phyloP scores from a whole-genome alignment of 2,888 invertebrate species.

The Marasmarcha lunaedactyla region DNA sequence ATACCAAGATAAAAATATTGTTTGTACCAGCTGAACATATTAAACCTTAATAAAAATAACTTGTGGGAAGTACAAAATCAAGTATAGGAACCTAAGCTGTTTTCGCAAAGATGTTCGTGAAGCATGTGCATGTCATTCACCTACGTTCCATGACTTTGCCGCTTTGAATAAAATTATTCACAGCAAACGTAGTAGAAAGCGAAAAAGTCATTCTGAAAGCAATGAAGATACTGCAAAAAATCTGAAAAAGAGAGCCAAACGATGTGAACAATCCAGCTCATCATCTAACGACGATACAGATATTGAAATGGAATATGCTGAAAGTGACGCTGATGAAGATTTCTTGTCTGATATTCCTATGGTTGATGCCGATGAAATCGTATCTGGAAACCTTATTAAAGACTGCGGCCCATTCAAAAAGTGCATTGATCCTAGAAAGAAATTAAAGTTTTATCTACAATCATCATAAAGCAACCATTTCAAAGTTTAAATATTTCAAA shows the following conservation, averaged over 20 bases:
- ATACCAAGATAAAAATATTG: constrained; percentile 5
- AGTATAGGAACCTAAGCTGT: no score
- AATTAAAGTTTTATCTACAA: constrained; percentile 1
- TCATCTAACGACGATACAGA: constrained; percentile 5
- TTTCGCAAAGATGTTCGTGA: no score
- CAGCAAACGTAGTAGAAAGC: constrained; percentile 3
- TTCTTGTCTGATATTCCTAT: constrained; percentile 1
- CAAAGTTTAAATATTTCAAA: no score
- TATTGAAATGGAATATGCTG: constrained; percentile 7
- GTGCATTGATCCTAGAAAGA: neutral
- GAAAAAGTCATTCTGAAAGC: constrained; percentile 17
- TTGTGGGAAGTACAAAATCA: no score
- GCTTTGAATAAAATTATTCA: constrained; percentile 1
- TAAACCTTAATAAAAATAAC: no score
- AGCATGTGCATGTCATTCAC: constrained; percentile 4
- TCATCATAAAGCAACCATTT: no score
- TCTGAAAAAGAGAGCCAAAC: constrained; percentile 8
- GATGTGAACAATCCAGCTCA: constrained; percentile 3
- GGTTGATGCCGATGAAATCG: neutral
- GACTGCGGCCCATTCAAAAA: neutral
- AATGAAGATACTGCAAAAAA: constrained; percentile 14
- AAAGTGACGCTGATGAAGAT: constrained; percentile 6
- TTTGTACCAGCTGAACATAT: constrained; percentile 6
- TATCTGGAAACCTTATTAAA: neutral
- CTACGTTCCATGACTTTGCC: constrained; percentile 3